Evolutionary conservation across 1,140 invertebrate genomes (phyloP).

Genomic region (Belonocnema kinseyi): DNA sequence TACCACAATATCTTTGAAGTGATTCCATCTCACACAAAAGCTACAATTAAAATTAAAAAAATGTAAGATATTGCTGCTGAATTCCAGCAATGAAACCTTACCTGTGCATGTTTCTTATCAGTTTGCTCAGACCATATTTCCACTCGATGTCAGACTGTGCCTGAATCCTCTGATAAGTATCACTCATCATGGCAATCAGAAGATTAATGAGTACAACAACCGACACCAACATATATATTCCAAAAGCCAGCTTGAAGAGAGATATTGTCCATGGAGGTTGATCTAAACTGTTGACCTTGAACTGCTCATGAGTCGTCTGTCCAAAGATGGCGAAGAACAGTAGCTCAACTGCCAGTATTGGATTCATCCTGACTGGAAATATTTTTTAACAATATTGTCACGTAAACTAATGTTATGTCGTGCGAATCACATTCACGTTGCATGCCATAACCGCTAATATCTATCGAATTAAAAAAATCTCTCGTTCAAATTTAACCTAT

Average conservation of each 20-base stretch:
- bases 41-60: not conserved
- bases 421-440: not conserved
- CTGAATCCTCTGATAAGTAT: conserved; percentile 99
- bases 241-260: conserved; percentile 89
- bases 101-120: conserved; percentile 98
- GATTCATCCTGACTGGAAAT: conserved; percentile 91
- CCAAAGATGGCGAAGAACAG: conserved; percentile 99
- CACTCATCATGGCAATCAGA: conserved; percentile 99
- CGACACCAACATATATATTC: conserved; percentile 98
- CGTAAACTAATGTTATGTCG: conserved; percentile 34
- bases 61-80: not conserved
- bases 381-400: conserved; percentile 74
- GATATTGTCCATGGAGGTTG: conserved; percentile 86
- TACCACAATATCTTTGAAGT: not conserved
- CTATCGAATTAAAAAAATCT: not conserved
- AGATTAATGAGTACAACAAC: conserved; percentile 99
- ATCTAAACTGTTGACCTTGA: conserved; percentile 76
- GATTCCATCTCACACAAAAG: not conserved
- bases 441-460: conserved; percentile 25
- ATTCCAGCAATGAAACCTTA: conserved; percentile 46
- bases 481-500: not conserved
- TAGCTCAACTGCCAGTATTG: conserved; percentile 94
- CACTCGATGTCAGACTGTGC: conserved; percentile 99
- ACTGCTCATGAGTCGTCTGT: conserved; percentile 91
- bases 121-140: conserved; percentile 99